phyloP scores from a whole-genome alignment of 2,113 vertebrate species.

The Eptesicus fuscus region DNA sequence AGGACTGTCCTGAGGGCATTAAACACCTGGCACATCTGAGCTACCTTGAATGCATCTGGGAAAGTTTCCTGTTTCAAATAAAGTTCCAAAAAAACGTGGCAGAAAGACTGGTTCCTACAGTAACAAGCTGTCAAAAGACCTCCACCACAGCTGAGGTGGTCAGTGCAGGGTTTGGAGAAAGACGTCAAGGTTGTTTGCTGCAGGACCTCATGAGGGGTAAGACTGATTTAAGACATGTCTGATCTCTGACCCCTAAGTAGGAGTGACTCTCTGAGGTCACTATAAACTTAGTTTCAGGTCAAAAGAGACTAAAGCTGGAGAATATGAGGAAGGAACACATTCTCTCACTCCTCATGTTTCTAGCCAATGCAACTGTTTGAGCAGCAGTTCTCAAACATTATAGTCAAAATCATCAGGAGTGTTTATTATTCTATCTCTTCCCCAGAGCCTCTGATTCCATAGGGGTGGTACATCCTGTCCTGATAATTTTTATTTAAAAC shows the following conservation, averaged over 20 bases:
- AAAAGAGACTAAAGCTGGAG: neutral
- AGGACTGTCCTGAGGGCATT: neutral
- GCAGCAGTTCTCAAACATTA: neutral
- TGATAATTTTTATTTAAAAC: neutral
- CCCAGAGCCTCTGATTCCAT: neutral
- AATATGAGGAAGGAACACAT: neutral
- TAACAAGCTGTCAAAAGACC: neutral
- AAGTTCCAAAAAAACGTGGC: neutral
- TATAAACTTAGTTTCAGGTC: neutral
- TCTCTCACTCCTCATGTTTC: neutral
- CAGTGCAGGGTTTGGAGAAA: neutral
- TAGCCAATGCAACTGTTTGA: neutral
- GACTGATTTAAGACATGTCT: accelerated
- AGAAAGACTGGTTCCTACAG: neutral
- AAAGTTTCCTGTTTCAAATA: neutral
- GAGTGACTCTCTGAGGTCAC: neutral
- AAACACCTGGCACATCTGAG: neutral
- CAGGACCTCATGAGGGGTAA: neutral
- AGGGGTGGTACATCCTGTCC: too few relatives aligned
- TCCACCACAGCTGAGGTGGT: neutral
- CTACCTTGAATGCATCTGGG: neutral
- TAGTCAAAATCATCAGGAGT: neutral
- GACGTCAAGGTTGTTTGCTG: neutral
- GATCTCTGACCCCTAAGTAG: neutral
- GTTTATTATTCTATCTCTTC: neutral